phyloP scores from a whole-genome alignment of 2,113 vertebrate genomes.

The Chroicocephalus ridibundus region DNA sequence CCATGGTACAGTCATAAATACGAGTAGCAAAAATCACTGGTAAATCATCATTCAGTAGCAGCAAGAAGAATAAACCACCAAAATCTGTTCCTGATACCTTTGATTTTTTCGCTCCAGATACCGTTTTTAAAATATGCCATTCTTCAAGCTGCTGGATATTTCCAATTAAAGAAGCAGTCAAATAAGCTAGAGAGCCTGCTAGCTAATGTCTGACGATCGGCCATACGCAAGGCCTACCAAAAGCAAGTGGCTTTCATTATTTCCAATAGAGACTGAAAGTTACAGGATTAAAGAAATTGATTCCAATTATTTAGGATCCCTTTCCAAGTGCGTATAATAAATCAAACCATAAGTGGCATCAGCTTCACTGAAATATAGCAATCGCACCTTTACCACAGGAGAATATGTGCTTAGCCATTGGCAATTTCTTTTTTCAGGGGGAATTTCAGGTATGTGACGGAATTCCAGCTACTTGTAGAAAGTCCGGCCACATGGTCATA shows the following conservation, averaged over 20 bases:
- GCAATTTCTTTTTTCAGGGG: constrained; percentile 25
- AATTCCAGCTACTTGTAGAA: constrained; percentile 67
- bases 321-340: constrained; percentile 31
- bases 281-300: constrained; percentile 63
- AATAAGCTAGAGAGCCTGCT: not conserved
- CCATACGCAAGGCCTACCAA: not conserved
- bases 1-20: not conserved
- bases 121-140: not conserved
- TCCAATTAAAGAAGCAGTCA: not conserved
- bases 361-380: not conserved
- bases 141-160: not conserved
- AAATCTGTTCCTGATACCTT: not conserved
- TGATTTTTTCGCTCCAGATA: not conserved
- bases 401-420: not conserved
- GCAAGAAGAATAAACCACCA: not conserved
- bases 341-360: constrained; percentile 18
- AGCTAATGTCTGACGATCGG: not conserved
- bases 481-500: constrained; percentile 64
- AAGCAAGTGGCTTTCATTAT: constrained; percentile 68
- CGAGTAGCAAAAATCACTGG: not conserved
- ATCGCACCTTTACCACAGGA: not conserved
- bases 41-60: not conserved
- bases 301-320: constrained; percentile 54
- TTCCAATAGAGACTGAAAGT: constrained; percentile 34
- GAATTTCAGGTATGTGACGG: constrained; percentile 66